Conservation (phyloP, 2,797 vertebrate species). For the Babyrousa celebensis region DNA sequence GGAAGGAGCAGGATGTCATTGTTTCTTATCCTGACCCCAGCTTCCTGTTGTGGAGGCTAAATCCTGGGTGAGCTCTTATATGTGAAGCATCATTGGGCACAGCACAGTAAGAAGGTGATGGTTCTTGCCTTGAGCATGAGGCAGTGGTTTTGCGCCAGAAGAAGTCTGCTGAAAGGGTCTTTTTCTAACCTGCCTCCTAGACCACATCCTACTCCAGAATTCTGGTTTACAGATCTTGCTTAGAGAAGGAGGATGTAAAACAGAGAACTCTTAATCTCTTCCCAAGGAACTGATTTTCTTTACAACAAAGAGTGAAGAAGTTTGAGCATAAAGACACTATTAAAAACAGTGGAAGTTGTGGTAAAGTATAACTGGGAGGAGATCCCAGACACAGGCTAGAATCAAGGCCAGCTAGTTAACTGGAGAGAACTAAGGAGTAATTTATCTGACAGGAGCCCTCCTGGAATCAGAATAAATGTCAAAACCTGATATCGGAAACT, state of each 20-base stretch:
- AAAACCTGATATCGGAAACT: background rate
- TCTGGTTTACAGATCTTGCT: background rate
- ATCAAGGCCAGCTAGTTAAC: background rate
- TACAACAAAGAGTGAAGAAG: background rate
- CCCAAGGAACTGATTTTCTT: background rate
- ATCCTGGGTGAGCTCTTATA: background rate
- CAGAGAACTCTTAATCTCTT: background rate
- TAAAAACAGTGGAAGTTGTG: background rate
- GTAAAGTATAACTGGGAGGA: background rate
- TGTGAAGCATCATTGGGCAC: background rate
- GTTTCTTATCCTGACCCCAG: fast-evolving
- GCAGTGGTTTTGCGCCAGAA: background rate
- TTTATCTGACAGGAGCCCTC: background rate
- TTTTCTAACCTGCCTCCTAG: background rate
- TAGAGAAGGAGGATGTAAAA: background rate
- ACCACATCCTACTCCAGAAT: background rate
- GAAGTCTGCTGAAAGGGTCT: background rate
- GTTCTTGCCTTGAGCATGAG: background rate
- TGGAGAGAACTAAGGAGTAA: background rate
- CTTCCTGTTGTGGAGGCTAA: background rate
- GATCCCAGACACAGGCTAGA: background rate
- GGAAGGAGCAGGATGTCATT: background rate
- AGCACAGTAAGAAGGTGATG: background rate
- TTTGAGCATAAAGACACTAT: background rate
- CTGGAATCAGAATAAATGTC: background rate